phyloP scores from a whole-genome alignment of 53 echinoderm and acorn worm genomes.

The Crossaster papposus region DNA sequence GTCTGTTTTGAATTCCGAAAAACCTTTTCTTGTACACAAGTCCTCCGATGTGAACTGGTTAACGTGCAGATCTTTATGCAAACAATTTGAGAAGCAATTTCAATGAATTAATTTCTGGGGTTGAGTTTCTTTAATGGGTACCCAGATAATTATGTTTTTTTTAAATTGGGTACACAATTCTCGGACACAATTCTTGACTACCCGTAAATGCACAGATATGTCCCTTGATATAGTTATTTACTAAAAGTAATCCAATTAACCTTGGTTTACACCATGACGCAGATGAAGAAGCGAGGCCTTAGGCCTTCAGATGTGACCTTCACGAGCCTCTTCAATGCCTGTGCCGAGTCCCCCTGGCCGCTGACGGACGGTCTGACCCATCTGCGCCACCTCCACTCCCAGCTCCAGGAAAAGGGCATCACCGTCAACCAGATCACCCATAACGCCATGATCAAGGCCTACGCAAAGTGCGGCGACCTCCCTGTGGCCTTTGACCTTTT shows the following conservation, averaged over 20 bases:
- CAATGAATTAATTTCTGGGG: no score
- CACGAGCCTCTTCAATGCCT: conserved; percentile 90
- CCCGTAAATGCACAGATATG: no score
- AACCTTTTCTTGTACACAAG: no score
- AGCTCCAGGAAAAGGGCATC: conserved; percentile 77
- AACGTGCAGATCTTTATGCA: no score
- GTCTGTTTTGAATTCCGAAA: no score
- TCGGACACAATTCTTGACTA: no score
- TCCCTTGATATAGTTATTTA: background rate
- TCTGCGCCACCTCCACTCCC: conserved; percentile 79
- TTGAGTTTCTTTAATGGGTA: no score
- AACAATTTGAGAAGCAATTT: no score
- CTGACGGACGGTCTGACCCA: conserved; percentile 74
- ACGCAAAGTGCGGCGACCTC: conserved; percentile 95
- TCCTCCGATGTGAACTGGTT: no score
- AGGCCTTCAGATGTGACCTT: conserved; percentile 80
- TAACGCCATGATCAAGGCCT: conserved; percentile 96
- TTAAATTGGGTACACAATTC: no score
- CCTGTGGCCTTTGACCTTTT: conserved; percentile 80
- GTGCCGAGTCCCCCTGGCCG: conserved; percentile 95
- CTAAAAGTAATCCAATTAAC: background rate
- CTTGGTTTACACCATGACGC: background rate
- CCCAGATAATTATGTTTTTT: no score
- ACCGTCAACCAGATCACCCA: conserved; percentile 84
- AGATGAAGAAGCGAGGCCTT: conserved; percentile 90